Base-by-base conservation (phyloP, 2,113 vertebrate genomes). In the Picathartes gymnocephalus region DNA sequence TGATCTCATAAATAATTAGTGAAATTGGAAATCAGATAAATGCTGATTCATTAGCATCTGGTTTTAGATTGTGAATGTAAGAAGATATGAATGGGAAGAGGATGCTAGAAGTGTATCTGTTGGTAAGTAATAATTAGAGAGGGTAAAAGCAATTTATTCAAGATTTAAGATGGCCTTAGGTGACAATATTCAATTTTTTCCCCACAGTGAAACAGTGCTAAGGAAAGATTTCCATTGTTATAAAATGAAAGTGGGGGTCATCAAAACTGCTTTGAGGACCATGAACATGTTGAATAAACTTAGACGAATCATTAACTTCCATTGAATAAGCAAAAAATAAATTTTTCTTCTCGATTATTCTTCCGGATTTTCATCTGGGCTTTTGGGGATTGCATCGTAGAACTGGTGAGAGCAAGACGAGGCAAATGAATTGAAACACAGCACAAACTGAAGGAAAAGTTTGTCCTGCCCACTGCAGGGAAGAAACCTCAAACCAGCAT, bases 1-100 rank as follows among this genome's bases (percentile, higher is more conserved):
- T 70, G 39, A 51, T 91, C 81, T 50, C 70, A 81, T 88, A 90
- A 89, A 64, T 81, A 86, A 92, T 71, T 81, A 84, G 53, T 70
- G 53, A 90, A 86, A 66, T 17, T 77, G 45, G 37, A 93, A 90
- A 87, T 86, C 48, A 50, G 74, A 82, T 69, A 80, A 81, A 66
- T 80, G 76, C 71, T 80, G 47, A 50, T 86, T 90, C 42, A 81
- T 94, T 82, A 88, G 60, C 58, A 72, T 90, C 42, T 87, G 39
- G 16, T 60, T 86, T 90, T 79, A 64, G 69, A 69, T 47, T 19
- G 37, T 7, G 17, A 18, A 50, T 73, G 33, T 57, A 64, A 68
- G 50, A 31, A 66, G 85, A 79, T 23, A 44, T 68, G 54, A 86
- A 86, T 51, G 16, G 48, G 62, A 85, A n/a, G 40, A 77, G 70